These are phyloP conservation scores for Danionella cerebrum DNA, from an alignment of 2,113 vertebrate genomes.

Conservation along the genomic window DNA sequence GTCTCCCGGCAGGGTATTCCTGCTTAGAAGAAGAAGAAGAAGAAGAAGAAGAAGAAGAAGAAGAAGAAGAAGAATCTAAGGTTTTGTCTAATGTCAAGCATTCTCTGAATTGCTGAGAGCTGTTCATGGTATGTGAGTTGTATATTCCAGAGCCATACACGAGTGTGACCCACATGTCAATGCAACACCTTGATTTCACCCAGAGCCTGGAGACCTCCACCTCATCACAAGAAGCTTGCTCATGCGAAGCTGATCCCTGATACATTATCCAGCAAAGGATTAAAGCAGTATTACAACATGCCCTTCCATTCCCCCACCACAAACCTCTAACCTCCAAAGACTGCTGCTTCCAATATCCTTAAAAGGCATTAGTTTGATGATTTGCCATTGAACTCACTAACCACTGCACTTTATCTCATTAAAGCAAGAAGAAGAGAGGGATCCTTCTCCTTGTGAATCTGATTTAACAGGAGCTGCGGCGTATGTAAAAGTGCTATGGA, in stretches of 20 bases:
- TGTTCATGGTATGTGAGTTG: too few species aligned
- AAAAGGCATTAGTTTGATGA: constrained; percentile 53
- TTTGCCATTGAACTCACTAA: constrained; percentile 36
- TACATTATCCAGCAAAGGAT: constrained; percentile 60
- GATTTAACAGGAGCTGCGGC: constrained; percentile 32
- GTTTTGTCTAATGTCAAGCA: too few species aligned
- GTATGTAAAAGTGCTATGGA: constrained; percentile 18
- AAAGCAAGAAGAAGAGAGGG: constrained; percentile 30
- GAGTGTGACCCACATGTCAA: constrained; percentile 39
- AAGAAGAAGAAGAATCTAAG: too few species aligned
- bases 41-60: too few species aligned
- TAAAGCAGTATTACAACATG: constrained; percentile 47
- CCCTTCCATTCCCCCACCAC: constrained; percentile 44
- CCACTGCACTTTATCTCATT: constrained; percentile 41
- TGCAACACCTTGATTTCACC: constrained; percentile 47
- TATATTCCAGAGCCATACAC: constrained; percentile 1
- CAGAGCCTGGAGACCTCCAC: constrained; percentile 47
- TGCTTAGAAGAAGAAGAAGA: too few species aligned
- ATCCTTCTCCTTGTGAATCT: constrained; percentile 40
- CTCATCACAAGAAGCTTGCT: constrained; percentile 42
- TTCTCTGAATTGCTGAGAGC: too few species aligned
- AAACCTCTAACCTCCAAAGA: constrained; percentile 26
- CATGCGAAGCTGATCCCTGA: constrained; percentile 55
- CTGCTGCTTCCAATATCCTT: constrained; percentile 44
- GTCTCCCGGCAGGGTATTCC: too few species aligned